Base-by-base conservation (phyloP, 2,888 invertebrate genomes). In the Stenichneumon culpator region DNA sequence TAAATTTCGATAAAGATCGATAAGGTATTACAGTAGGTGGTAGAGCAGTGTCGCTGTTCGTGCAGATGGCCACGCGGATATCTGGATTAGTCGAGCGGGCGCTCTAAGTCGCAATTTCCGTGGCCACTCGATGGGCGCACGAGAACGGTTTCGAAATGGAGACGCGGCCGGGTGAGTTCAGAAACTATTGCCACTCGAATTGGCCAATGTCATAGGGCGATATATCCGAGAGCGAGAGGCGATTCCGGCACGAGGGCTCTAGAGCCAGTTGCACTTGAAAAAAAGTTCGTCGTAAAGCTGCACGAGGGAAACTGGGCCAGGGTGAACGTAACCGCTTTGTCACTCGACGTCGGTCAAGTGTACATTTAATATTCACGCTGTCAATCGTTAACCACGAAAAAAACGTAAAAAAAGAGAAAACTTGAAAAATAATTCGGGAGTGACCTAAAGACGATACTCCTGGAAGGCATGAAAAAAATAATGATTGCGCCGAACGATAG, bases 181-280 rank as follows among this genome's bases (percentile, higher is more conserved):
- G 50, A 25, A 74, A 52, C n/a, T 57, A 83, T 83, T 83, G 73
- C 63, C 67, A 84, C 80, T 80, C 39, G 50, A 82, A 85, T 52
- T n/a, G 77, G 19, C 80, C 79, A 78, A 84, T 86, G 73, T 82
- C 77, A 78, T 79, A 80, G 73, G 36, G 44, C 57, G 50, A 74
- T 79, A 44, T 73, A 52, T 19, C 72, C 57, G 60, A 75, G 50
- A 69, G 47, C n/a, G 44, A 68, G 78, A 84, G 78, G 68, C 68
- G 65, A 68, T 78, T 57, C 68, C 67, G 63, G 50, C 57, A 39
- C 16, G 36, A 50, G 54, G 16, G 60, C 47, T 39, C 73, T 63
- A 32, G 22, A 36, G 50, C 57, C 52, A 14, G 65, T 47, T 28
- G n/a, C 57, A 77, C 68, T 80, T 78, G 60, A 25, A 86, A 73